A percentile compares a stretch with the other conserved stretches of the same genome.
These are phyloP conservation scores for Onychorhynchus coronatus DNA, from an alignment of 2,113 vertebrate genomes.

Conservation along the genomic window DNA sequence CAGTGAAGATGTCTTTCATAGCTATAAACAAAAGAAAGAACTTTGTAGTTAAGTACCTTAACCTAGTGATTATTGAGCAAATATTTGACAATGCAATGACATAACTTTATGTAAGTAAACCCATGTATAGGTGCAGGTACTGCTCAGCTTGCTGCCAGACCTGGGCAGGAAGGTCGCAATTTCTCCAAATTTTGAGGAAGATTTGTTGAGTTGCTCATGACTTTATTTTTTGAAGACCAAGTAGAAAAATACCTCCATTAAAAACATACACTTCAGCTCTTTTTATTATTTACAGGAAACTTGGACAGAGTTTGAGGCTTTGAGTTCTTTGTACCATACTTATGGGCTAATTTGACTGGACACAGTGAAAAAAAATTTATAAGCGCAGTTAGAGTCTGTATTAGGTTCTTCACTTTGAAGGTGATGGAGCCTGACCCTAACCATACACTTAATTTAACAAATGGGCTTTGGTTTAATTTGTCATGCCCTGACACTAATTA, in stretches of 20 bases:
- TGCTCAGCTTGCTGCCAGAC: neutral
- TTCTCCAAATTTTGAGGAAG: neutral
- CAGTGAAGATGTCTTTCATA: neutral
- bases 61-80: neutral
- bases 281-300: neutral
- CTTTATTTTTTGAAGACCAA: neutral
- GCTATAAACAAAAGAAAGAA: neutral
- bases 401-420: neutral
- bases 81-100: neutral
- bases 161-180: neutral
- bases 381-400: fast-evolving
- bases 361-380: neutral
- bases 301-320: neutral
- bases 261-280: neutral
- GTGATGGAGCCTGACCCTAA: neutral
- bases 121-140: neutral
- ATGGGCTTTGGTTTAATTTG: neutral
- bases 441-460: neutral
- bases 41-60: neutral
- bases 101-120: neutral
- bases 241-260: neutral
- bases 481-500: neutral
- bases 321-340: neutral
- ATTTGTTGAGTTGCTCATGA: neutral
- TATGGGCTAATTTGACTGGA: neutral